These are phyloP conservation scores for Bombus picipes DNA, from an alignment of 1,140 invertebrate genomes.

Conservation along the genomic window DNA sequence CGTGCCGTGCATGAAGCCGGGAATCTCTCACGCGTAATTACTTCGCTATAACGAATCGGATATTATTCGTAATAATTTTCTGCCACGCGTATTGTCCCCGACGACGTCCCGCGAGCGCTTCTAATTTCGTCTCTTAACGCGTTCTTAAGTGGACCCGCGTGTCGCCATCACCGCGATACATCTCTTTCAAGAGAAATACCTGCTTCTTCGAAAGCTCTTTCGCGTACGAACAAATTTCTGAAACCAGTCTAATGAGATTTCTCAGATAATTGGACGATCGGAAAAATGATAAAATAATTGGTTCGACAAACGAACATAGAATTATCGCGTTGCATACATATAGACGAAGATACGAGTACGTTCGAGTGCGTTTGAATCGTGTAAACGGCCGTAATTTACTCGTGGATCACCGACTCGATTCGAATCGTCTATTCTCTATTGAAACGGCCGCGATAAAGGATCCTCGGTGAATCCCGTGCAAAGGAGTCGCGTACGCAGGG, in stretches of 20 bases:
- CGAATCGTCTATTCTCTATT: not conserved
- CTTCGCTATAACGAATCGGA: conserved; percentile 54
- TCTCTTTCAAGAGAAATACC: not conserved
- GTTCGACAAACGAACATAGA: not conserved
- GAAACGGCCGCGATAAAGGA: not conserved
- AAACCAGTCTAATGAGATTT: not conserved
- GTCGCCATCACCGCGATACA: not conserved
- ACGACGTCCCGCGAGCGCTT: not conserved
- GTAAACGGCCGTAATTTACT: conserved; percentile 24
- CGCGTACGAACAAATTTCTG: not conserved
- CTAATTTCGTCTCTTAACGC: conserved; percentile 25
- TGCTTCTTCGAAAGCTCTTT: not conserved
- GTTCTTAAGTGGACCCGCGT: not conserved
- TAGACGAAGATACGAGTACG: not conserved
- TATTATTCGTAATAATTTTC: conserved; percentile 46
- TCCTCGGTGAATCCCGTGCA: conserved; percentile 10
- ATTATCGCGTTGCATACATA: not conserved
- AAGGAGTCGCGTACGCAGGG: not conserved
- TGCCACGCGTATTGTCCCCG: conserved; percentile 1
- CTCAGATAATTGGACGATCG: not conserved
- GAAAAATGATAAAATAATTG: not conserved
- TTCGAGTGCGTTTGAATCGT: conserved; percentile 6
- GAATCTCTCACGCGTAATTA: conserved; percentile 54
- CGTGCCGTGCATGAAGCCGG: not conserved
- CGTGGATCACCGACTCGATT: not conserved